Evolutionary conservation across 2,888 invertebrate genomes (phyloP).

Genomic region (Dryadula phaetusa): DNA sequence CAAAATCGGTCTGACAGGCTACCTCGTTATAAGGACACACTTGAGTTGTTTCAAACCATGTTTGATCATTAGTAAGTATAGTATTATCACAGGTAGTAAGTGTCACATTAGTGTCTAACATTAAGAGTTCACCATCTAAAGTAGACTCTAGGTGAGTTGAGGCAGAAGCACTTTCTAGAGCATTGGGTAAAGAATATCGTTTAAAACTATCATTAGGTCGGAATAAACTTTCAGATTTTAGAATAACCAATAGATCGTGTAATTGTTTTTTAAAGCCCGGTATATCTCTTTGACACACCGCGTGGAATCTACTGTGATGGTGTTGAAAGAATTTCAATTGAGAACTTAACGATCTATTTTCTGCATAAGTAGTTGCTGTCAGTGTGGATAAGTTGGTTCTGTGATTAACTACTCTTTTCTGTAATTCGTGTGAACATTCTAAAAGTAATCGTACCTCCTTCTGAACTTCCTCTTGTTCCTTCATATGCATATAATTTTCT

Average conservation of each 20-base stretch:
- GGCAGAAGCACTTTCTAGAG: slow-evolving; percentile 61
- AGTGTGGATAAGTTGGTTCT: slow-evolving; percentile 73
- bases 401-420: slow-evolving; percentile 72
- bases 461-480: slow-evolving; percentile 62
- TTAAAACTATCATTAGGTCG: slow-evolving; percentile 60
- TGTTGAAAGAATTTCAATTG: slow-evolving; percentile 73
- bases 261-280: slow-evolving; percentile 70
- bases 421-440: slow-evolving; percentile 64
- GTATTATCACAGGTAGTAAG: slow-evolving; percentile 69
- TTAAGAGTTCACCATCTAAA: slow-evolving; percentile 72
- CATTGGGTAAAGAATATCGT: slow-evolving; percentile 67
- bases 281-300: slow-evolving; percentile 73
- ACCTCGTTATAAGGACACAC: slow-evolving; percentile 59
- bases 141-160: slow-evolving; percentile 71
- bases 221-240: slow-evolving; percentile 58
- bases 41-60: slow-evolving; percentile 68
- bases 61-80: slow-evolving; percentile 65
- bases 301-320: slow-evolving; percentile 68
- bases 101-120: slow-evolving; percentile 77
- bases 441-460: slow-evolving; percentile 64
- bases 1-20: slow-evolving; percentile 58
- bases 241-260: slow-evolving; percentile 60
- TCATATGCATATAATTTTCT: slow-evolving; percentile 57
- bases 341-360: slow-evolving; percentile 71
- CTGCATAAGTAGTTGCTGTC: slow-evolving; percentile 75